phyloP scores from a whole-genome alignment of 2,113 vertebrate species.

The Sceloporus undulatus region DNA sequence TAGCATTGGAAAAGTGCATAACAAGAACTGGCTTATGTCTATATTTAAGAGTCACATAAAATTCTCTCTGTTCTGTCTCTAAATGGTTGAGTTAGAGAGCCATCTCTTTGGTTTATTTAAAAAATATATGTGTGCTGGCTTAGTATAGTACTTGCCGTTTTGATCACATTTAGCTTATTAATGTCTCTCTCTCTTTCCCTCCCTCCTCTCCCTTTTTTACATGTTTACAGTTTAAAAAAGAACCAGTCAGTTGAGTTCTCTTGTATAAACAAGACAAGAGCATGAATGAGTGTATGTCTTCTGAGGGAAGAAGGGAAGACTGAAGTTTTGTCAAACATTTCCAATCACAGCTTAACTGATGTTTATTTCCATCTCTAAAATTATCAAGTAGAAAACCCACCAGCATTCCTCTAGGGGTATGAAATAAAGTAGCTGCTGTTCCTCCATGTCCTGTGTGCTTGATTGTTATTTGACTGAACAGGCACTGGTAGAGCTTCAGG shows the following conservation, averaged over 20 bases:
- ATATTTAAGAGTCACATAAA: conserved; percentile 38
- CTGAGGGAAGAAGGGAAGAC: neutral
- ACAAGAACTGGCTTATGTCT: conserved; percentile 7
- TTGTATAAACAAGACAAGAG: conserved; percentile 42
- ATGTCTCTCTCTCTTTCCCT: neutral
- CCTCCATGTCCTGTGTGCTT: conserved; percentile 36
- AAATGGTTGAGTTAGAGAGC: neutral
- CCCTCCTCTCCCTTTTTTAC: neutral
- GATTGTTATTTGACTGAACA: conserved; percentile 43
- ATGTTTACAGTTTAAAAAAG: conserved; percentile 40
- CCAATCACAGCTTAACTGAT: conserved; percentile 57
- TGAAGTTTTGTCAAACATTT: conserved; percentile 49
- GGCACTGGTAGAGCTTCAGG: conserved; percentile 18
- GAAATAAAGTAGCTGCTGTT: conserved; percentile 54
- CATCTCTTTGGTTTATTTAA: conserved; percentile 35
- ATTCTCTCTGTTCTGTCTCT: neutral
- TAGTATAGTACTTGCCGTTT: conserved; percentile 6
- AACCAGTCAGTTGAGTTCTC: conserved; percentile 20
- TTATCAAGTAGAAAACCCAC: conserved; percentile 61
- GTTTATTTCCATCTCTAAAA: conserved; percentile 63
- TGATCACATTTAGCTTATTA: conserved; percentile 25
- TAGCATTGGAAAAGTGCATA: neutral
- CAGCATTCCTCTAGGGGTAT: conserved; percentile 25
- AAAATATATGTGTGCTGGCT: neutral
- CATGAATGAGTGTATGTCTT: conserved; percentile 16